Conservation (phyloP, 2,888 invertebrate species). For the Pandemis corylana region DNA sequence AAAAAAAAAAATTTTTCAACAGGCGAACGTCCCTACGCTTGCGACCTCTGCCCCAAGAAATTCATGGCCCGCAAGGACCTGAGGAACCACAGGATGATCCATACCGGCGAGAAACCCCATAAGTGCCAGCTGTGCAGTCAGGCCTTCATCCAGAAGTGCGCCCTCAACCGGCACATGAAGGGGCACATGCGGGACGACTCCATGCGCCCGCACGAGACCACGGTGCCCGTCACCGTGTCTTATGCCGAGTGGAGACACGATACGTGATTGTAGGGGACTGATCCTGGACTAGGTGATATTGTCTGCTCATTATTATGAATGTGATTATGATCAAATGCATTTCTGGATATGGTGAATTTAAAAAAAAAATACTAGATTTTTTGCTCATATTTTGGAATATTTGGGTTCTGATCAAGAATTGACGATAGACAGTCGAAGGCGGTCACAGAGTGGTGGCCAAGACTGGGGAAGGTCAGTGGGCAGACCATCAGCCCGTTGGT, state of each 20-base stretch:
- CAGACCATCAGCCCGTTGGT: too few species aligned
- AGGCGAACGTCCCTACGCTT: slow-evolving; percentile 91
- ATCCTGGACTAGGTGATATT: too few species aligned
- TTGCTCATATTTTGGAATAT: too few species aligned
- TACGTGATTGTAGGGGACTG: slow-evolving; percentile 16
- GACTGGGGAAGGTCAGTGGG: too few species aligned
- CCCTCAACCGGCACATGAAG: slow-evolving; percentile 97
- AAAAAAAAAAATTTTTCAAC: too few species aligned
- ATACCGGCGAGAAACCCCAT: slow-evolving; percentile 96
- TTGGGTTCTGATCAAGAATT: too few species aligned
- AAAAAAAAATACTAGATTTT: too few species aligned
- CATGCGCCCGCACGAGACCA: slow-evolving; percentile 29
- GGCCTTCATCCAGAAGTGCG: slow-evolving; percentile 96
- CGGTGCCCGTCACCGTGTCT: background rate
- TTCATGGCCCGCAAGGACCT: slow-evolving; percentile 97
- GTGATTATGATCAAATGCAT: too few species aligned
- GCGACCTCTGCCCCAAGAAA: slow-evolving; percentile 94
- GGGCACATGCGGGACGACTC: slow-evolving; percentile 56
- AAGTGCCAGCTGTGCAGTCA: slow-evolving; percentile 95
- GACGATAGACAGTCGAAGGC: too few species aligned
- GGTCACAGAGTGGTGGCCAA: too few species aligned
- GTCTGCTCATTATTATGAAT: too few species aligned
- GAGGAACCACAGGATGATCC: slow-evolving; percentile 95
- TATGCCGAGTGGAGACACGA: slow-evolving; percentile 34
- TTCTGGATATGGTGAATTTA: too few species aligned